Conservation (phyloP, 2,888 invertebrate species). For the Scaptomyza flava region DNA sequence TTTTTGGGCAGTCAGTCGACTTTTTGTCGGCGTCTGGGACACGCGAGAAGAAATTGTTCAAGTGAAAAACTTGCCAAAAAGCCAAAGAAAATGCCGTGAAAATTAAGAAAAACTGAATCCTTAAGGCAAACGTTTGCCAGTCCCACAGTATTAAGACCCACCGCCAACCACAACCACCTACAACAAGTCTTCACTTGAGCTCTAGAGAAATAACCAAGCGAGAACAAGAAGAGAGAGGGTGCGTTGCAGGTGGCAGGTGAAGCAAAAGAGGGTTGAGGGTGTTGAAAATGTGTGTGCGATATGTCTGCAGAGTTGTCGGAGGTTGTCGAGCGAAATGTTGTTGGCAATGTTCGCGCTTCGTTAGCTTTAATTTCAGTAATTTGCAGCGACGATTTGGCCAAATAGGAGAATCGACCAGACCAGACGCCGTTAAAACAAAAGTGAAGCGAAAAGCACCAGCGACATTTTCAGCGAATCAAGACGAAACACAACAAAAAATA, state of each 20-base stretch:
- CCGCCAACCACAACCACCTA: constrained; percentile 2
- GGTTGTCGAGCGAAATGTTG: constrained; percentile 63
- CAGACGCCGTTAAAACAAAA: constrained; percentile 66
- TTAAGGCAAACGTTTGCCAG: constrained; percentile 15
- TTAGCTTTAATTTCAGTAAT: constrained; percentile 80
- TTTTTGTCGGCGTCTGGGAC: constrained; percentile 35
- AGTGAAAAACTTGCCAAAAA: constrained; percentile 49
- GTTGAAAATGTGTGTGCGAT: constrained; percentile 38
- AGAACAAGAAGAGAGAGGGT: background rate
- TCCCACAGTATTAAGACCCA: background rate
- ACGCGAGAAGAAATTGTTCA: constrained; percentile 37
- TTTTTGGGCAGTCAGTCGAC: background rate
- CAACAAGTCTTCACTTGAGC: background rate
- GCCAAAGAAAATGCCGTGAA: constrained; percentile 49
- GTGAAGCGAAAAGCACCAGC: constrained; percentile 43
- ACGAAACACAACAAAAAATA: constrained; percentile 31
- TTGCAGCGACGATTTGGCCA: constrained; percentile 71
- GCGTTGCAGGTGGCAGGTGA: background rate
- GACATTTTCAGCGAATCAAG: constrained; percentile 72
- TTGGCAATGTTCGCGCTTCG: constrained; percentile 81
- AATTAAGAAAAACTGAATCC: constrained; percentile 43
- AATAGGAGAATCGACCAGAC: constrained; percentile 31
- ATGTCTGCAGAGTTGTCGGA: constrained; percentile 56
- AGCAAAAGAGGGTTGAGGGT: background rate
- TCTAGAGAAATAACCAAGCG: background rate